Percentiles rank a stretch among this genome's conserved stretches.
Conservation (phyloP, 2,113 vertebrate species). For the Callaeas wilsoni region DNA sequence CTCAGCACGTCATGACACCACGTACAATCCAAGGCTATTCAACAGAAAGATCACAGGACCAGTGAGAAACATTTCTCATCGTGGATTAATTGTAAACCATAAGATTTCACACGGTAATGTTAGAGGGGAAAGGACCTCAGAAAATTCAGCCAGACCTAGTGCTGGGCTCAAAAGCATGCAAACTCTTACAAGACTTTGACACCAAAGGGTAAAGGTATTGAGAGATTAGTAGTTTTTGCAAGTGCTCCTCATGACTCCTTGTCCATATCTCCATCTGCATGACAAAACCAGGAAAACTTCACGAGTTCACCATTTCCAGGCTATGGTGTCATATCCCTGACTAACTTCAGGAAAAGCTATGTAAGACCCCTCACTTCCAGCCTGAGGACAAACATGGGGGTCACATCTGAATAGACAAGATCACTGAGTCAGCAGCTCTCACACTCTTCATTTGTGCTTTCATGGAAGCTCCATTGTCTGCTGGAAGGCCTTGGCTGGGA, state of each 20-base stretch:
- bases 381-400: not conserved
- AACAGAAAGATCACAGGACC: not conserved
- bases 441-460: not conserved
- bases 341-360: not conserved
- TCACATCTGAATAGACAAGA: not conserved
- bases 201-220: not conserved
- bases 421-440: not conserved
- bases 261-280: not conserved
- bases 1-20: not conserved
- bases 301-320: not conserved
- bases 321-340: fast-evolving
- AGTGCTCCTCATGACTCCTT: not conserved
- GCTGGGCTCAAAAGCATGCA: not conserved
- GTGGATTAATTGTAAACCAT: not conserved
- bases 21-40: not conserved
- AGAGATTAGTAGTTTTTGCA: not conserved
- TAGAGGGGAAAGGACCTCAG: not conserved
- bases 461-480: fast-evolving
- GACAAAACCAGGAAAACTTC: not conserved
- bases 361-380: not conserved
- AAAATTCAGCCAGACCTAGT: not conserved
- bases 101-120: not conserved
- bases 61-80: not conserved
- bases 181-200: not conserved
- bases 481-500: not conserved